Conservation (phyloP, 2,113 vertebrate species). For the Lates calcarifer region DNA sequence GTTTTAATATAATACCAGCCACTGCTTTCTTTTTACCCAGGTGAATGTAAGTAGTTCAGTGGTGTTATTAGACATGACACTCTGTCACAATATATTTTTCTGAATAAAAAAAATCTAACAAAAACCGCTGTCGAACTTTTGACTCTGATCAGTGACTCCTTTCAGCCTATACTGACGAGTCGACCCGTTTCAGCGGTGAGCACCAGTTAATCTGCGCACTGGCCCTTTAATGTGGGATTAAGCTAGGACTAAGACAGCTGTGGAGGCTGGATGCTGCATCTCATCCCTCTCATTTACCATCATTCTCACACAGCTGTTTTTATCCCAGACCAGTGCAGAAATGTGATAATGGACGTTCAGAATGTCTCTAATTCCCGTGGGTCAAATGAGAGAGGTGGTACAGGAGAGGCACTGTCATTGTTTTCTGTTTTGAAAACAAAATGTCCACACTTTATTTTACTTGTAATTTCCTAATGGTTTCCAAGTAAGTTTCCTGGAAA, state of each 20-base stretch:
- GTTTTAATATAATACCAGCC: neutral
- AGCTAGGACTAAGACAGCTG: constrained; percentile 12
- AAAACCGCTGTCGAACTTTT: constrained; percentile 16
- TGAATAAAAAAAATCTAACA: constrained; percentile 42
- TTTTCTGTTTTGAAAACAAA: too few relatives aligned
- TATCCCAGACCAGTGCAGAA: neutral
- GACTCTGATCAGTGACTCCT: constrained; percentile 18
- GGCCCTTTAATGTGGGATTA: constrained; percentile 72
- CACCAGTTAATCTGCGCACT: constrained; percentile 56
- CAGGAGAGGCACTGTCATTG: too few relatives aligned
- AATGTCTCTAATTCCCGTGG: neutral
- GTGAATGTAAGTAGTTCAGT: constrained; percentile 14
- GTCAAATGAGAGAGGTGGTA: too few relatives aligned
- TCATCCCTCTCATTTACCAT: constrained; percentile 2
- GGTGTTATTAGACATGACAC: constrained; percentile 9
- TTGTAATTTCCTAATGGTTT: too few relatives aligned
- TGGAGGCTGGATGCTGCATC: constrained; percentile 23
- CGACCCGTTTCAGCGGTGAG: constrained; percentile 22
- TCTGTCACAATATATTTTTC: constrained; percentile 53
- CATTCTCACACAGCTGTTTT: constrained; percentile 4
- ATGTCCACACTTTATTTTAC: too few relatives aligned
- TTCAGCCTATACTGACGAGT: neutral
- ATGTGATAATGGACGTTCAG: neutral
- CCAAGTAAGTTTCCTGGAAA: too few relatives aligned
- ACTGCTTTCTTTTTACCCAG: constrained; percentile 1